Percentiles rank a stretch among this genome's conserved stretches.
These are phyloP conservation scores for Hypsibius dujardini DNA, from an alignment of 1,140 invertebrate genomes.

Conservation along the genomic window DNA sequence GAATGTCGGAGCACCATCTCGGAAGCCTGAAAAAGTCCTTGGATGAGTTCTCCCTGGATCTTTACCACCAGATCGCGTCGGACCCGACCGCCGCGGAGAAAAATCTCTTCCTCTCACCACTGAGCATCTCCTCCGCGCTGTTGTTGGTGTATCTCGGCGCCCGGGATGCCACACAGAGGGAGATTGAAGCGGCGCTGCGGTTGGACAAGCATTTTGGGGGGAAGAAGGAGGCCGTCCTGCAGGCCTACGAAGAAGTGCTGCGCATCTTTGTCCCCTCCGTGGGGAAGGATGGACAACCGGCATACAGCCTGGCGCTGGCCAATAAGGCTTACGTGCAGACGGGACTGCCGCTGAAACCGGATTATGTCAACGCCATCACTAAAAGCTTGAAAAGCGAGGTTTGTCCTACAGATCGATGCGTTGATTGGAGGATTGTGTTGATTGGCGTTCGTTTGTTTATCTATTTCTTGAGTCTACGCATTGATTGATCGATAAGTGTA, in stretches of 20 bases:
- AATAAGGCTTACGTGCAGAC: not conserved
- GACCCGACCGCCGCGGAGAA: slow-evolving; percentile 32
- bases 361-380: not conserved
- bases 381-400: not conserved
- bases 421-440: too few species aligned
- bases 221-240: not conserved
- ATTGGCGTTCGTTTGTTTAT: too few species aligned
- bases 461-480: too few species aligned
- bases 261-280: not conserved
- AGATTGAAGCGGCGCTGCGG: not conserved
- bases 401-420: not conserved
- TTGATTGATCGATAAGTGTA: too few species aligned
- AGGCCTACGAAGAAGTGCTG: slow-evolving; percentile 6
- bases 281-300: not conserved
- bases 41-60: slow-evolving; percentile 8
- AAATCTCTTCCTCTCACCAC: slow-evolving; percentile 10
- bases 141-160: slow-evolving; percentile 11
- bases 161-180: not conserved
- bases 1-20: not conserved
- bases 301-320: not conserved
- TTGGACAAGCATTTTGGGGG: not conserved
- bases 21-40: not conserved
- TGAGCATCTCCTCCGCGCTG: slow-evolving; percentile 14
- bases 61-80: not conserved
- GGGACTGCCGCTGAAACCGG: not conserved